These are phyloP conservation scores for Montipora sp. DNA, from an alignment of 64 coral and sea anemone species.

Conservation along the genomic window DNA sequence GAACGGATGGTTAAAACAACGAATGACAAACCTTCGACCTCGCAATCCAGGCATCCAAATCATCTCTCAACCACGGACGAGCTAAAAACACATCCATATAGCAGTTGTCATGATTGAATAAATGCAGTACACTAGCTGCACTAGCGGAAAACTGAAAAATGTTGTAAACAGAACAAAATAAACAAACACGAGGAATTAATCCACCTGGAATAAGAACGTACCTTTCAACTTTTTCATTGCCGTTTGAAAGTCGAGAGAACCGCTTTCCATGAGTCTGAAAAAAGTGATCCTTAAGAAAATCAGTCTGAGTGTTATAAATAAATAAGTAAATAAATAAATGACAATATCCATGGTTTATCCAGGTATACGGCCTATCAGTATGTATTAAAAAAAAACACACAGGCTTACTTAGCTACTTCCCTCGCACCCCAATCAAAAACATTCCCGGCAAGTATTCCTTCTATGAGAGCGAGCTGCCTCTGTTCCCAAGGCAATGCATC, in stretches of 20 bases:
- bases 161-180: too few species aligned
- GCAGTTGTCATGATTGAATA: too few species aligned
- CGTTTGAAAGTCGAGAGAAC: constrained; percentile 34
- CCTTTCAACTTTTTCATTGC: constrained; percentile 72
- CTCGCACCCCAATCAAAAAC: constrained; percentile 99
- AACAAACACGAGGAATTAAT: too few species aligned
- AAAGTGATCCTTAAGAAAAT: not conserved
- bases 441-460: constrained; percentile 93
- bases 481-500: constrained; percentile 63
- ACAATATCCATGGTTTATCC: too few species aligned
- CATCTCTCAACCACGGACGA: constrained; percentile 88
- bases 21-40: constrained; percentile 65
- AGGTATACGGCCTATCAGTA: too few species aligned
- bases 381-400: not conserved
- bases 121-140: too few species aligned
- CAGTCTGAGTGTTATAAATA: not conserved
- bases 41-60: constrained; percentile 87
- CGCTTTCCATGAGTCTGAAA: constrained; percentile 56
- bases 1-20: not conserved
- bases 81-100: constrained; percentile 37
- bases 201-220: not conserved
- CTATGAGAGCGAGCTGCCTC: constrained; percentile 75
- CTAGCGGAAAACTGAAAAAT: not conserved
- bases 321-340: not conserved
- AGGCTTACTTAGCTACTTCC: constrained; percentile 87